Base-by-base conservation (phyloP, 2,113 vertebrate genomes). In the Isichthys henryi region DNA sequence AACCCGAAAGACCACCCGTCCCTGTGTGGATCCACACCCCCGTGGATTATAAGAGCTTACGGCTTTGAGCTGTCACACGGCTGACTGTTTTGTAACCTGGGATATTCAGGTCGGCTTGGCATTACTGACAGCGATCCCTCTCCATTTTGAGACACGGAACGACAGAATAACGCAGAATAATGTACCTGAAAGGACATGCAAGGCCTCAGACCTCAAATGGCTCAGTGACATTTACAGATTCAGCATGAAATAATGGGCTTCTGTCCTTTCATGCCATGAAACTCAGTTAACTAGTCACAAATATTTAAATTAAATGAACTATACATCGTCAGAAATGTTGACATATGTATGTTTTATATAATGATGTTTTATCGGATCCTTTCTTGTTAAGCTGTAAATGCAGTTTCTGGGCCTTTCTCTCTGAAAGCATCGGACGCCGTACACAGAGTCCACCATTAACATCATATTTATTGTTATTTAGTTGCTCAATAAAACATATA, bases 381-480 rank as follows among this genome's bases (percentile, higher is more conserved):
- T 77, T 77, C 31, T 19, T 17, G 35, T 35, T 19, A 19, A 80
- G 5, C 74, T 43, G 2, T 43, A 84, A 48, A 46, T 82, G 39
- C 39, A 83, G 19, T 45, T 21, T 84, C 23, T 0, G 0, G 43
- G 10, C 8, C 3, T 21, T 11, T 48, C 21, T 84, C 43, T 46
- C 62, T 70, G 10, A 27, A 27, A 48, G 43, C 74, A 80, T 17
- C 7, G 35, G 35, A 80, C 35, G 48, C 39, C 7, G 11, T 23
- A 82, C 15, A 45, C 77, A 52, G 92, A 92, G 90, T 92, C 89
- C 97, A 99, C 98, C 97, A 97, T 99, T 98, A 97, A 98, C 97
- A 93, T 98, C 97, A 98, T 99, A 99, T 99, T 99, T 99, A 99
- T 99, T 99, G 98, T 99, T 97, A 98, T 99, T 98, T 98, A 97